These are phyloP conservation scores for Carabus problematicus DNA, from an alignment of 2,888 invertebrate species.

Conservation along the genomic window DNA sequence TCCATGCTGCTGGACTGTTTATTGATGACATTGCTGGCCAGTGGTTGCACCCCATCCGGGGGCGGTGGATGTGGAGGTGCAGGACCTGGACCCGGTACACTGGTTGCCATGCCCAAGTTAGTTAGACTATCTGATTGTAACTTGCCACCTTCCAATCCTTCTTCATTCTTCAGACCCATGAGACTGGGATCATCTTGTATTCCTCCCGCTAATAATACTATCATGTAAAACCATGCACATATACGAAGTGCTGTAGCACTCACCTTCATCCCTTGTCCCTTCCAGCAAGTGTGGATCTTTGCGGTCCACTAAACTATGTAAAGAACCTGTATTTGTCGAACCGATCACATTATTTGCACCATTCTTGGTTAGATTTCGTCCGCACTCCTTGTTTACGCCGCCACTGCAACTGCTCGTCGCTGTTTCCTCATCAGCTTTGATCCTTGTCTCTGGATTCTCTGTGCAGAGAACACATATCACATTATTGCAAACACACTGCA, in stretches of 20 bases:
- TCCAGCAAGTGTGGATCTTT: slow-evolving; percentile 38
- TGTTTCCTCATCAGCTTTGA: slow-evolving; percentile 58
- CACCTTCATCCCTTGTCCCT: slow-evolving; percentile 29
- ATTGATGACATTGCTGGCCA: slow-evolving; percentile 79
- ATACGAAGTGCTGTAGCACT: neutral
- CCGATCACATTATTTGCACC: slow-evolving; percentile 56
- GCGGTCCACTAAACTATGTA: slow-evolving; percentile 50
- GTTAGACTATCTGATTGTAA: slow-evolving; percentile 56
- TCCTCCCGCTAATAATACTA: slow-evolving; percentile 6
- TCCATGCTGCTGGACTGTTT: slow-evolving; percentile 84
- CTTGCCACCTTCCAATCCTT: slow-evolving; percentile 55
- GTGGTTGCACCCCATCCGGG: slow-evolving; percentile 73
- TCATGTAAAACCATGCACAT: neutral
- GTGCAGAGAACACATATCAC: neutral
- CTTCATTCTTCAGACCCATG: slow-evolving; percentile 57
- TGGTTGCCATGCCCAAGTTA: slow-evolving; percentile 46
- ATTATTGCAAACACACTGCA: too few species aligned
- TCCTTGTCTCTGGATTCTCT: slow-evolving; percentile 40
- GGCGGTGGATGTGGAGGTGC: slow-evolving; percentile 57
- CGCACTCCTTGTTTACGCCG: slow-evolving; percentile 56
- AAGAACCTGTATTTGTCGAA: slow-evolving; percentile 58
- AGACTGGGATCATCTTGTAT: slow-evolving; percentile 45
- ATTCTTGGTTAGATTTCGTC: slow-evolving; percentile 57
- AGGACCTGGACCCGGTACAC: slow-evolving; percentile 46
- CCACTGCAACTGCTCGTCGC: slow-evolving; percentile 52